Evolutionary conservation across 2,113 vertebrate genomes (phyloP), one percentile per base, ranked within the genome.

Genomic region (Pontoporia blainvillei): DNA sequence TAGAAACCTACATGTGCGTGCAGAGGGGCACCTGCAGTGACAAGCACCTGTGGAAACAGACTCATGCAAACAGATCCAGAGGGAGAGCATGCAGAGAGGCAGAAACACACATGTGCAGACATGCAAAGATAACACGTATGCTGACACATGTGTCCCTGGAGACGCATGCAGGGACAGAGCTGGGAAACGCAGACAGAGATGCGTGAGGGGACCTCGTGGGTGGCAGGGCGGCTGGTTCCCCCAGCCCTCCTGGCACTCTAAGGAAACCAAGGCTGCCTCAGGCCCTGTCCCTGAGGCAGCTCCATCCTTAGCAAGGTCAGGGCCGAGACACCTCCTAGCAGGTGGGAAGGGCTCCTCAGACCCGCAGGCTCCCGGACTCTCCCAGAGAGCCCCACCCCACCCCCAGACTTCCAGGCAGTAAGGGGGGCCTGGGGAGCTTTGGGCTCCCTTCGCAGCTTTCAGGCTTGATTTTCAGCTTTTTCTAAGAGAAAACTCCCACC

Each of bases 401-500:
- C 46, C 86, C 29, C 31, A 67, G 75, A 75, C 90, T 94, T 84
- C 78, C 57, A 94, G 83, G 91, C 89, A 92, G 57, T 34, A 78
- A 64, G 96, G 67, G 93, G 85, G 72, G 94, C 71, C 64, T 31
- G 21, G 76, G 59, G 78, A 92, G 93, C 46, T 89, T 71, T 21
- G 54, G 86, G 93, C 67, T 97, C 96, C 93, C 92, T 97, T 97
- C 46, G 29, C 97, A 98, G 97, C 95, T 97, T 98, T 98, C 95
- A 97, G 95, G 94, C 95, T 92, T 15, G 59, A 97, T 98, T 98
- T 98, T 96, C 97, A 98, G 97, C 91, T 98, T 98, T 98, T 96
- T 97, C 97, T 85, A 97, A 96, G 0, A 98, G 98, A 98, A 98
- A 98, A 98, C 95, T 96, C 98, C 95, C 97, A 98, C 97, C 95